These are phyloP conservation scores for Gastrophryne carolinensis DNA, from an alignment of 2,797 vertebrate genomes.

Conservation along the genomic window DNA sequence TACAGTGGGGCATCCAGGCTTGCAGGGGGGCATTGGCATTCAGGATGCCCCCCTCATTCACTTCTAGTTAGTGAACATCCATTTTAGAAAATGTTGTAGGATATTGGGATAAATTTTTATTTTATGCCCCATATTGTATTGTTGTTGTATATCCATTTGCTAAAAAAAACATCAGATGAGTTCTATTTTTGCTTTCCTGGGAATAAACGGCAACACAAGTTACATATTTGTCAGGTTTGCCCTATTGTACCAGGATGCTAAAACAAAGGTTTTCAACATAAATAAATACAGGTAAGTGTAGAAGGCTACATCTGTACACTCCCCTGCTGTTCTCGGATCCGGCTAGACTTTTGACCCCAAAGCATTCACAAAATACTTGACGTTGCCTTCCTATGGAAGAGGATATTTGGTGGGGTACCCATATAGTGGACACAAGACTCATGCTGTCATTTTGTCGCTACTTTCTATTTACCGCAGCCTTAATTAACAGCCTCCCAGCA, in stretches of 20 bases:
- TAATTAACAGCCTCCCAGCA: slow-evolving; percentile 31
- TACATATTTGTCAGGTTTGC: not conserved
- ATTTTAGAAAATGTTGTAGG: no score
- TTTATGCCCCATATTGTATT: not conserved
- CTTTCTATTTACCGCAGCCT: not conserved
- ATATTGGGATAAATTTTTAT: not conserved
- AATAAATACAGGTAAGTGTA: slow-evolving; percentile 33
- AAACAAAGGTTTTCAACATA: slow-evolving; percentile 24
- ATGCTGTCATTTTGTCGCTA: slow-evolving; percentile 33
- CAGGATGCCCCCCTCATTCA: no score
- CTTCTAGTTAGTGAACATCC: no score
- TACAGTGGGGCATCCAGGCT: no score
- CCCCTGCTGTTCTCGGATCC: not conserved
- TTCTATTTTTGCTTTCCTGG: slow-evolving; percentile 22
- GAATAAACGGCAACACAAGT: slow-evolving; percentile 2
- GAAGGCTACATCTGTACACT: slow-evolving; percentile 23
- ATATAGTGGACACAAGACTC: slow-evolving; percentile 19
- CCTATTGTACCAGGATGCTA: slow-evolving; percentile 8
- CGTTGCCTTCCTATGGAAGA: slow-evolving; percentile 20
- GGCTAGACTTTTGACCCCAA: slow-evolving; percentile 38
- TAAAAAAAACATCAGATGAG: not conserved
- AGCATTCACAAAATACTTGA: slow-evolving; percentile 35
- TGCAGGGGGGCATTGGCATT: no score
- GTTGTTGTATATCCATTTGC: not conserved
- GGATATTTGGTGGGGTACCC: slow-evolving; percentile 32